Evolutionary conservation across 2,113 vertebrate species (phyloP).

Genomic region (Phoxinus phoxinus): DNA sequence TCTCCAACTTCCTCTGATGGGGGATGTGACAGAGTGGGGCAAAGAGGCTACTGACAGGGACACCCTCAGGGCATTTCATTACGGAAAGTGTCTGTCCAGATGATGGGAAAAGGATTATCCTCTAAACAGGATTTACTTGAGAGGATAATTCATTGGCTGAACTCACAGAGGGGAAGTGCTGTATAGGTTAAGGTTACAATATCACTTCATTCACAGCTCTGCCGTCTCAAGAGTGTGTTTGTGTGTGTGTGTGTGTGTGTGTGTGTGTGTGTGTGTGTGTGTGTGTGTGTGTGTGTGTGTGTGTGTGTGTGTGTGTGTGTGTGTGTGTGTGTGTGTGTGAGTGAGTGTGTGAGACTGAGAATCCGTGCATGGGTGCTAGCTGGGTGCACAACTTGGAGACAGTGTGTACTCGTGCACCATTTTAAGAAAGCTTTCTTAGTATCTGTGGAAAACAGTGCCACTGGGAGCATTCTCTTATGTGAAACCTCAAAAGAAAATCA

Average conservation of each 20-base stretch:
- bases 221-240: conserved; percentile 39
- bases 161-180: conserved; percentile 77
- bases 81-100: conserved; percentile 82
- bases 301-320: neutral
- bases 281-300: neutral
- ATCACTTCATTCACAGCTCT: conserved; percentile 79
- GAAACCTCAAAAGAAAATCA: conserved; percentile 29
- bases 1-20: conserved; percentile 71
- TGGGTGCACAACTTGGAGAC: conserved; percentile 37
- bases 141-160: conserved; percentile 81
- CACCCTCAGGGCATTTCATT: conserved; percentile 80
- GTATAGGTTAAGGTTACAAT: conserved; percentile 81
- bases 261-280: neutral
- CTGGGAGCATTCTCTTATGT: neutral
- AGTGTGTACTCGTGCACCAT: neutral
- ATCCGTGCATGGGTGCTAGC: conserved; percentile 14
- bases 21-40: conserved; percentile 67
- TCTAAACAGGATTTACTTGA: conserved; percentile 83
- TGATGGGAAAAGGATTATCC: conserved; percentile 83
- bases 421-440: neutral
- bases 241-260: neutral
- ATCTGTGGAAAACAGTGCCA: conserved; percentile 16
- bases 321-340: conserved; percentile 28
- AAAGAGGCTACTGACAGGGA: conserved; percentile 74
- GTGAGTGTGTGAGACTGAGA: neutral